Conservation (phyloP, 2,797 vertebrate species). For the Chaenodraco wilsoni region DNA sequence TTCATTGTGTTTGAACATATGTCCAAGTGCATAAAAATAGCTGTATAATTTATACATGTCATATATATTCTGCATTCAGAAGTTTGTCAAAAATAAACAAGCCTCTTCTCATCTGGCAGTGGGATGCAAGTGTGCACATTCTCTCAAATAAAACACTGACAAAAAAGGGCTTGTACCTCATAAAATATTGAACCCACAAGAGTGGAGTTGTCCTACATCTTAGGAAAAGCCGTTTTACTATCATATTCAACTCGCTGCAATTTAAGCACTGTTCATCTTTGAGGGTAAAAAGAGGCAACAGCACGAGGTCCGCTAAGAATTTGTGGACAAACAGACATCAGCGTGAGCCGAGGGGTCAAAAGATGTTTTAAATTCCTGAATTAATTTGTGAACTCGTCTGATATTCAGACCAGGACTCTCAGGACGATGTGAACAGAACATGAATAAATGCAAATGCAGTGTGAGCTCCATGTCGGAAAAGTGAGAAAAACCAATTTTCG, state of each 20-base stretch:
- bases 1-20: no score
- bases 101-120: constrained; percentile 17
- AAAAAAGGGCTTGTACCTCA: constrained; percentile 55
- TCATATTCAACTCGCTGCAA: constrained; percentile 41
- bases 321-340: not conserved
- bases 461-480: constrained; percentile 10
- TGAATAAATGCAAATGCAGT: constrained; percentile 34
- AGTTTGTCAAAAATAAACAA: not conserved
- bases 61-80: no score
- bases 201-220: constrained; percentile 48
- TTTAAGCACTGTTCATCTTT: constrained; percentile 32
- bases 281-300: constrained; percentile 20
- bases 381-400: constrained; percentile 16
- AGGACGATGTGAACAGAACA: constrained; percentile 18
- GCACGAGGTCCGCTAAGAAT: not conserved
- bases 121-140: constrained; percentile 14
- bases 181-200: constrained; percentile 66
- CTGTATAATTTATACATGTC: no score
- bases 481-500: constrained; percentile 33
- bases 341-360: not conserved
- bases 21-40: no score
- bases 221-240: constrained; percentile 45
- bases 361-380: constrained; percentile 13
- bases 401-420: constrained; percentile 23
- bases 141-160: constrained; percentile 46